Base-by-base conservation (phyloP, 2,888 invertebrate species). In the Tanaodytes sp. region DNA sequence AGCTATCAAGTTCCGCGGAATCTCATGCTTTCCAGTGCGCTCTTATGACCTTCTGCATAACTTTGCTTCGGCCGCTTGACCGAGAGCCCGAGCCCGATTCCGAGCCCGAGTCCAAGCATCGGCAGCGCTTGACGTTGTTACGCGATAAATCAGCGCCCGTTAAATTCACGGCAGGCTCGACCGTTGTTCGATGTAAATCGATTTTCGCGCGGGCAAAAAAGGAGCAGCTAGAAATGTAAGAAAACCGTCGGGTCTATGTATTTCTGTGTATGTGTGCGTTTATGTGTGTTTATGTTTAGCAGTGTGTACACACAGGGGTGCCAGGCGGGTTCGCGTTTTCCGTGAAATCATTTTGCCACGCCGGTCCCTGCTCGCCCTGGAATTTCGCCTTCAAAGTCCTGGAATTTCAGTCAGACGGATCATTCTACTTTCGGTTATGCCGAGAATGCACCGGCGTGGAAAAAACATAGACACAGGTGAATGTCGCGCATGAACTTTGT, bases 131-230 rank as follows among this genome's bases (percentile, higher is more conserved):
- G 77, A 79, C 80, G 80, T 83, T 83, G 82, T 84, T 83, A 81
- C 78, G 80, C 80, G 83, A 84, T 84, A 84, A 84, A 80, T 77
- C 78, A 78, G 77, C 76, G 79, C 81, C 80, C 79, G 79, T 80
- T 80, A 82, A 81, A 77, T 78, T 79, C 77, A 76, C 76, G 76
- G 73, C 72, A 69, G 75, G 73, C 72, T 69, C 77, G 73, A 76
- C 73, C 76, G 75, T 77, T 74, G 73, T 73, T 74, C 73, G 68
- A 74, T 74, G 75, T 74, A 73, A 75, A 75, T 75, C 73, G 73
- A 73, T 73, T 73, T 72, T 65, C 69, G 51, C 45, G 70, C 68
- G 71, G 68, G 68, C 66, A 63, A 48, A 15, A 36, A 14, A 19
- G 1, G 19, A 14, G 12, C 20, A 14, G 14, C 19, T 20, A 51